phyloP scores from a whole-genome alignment of 2,797 vertebrate genomes.

The Hyperoplus immaculatus region DNA sequence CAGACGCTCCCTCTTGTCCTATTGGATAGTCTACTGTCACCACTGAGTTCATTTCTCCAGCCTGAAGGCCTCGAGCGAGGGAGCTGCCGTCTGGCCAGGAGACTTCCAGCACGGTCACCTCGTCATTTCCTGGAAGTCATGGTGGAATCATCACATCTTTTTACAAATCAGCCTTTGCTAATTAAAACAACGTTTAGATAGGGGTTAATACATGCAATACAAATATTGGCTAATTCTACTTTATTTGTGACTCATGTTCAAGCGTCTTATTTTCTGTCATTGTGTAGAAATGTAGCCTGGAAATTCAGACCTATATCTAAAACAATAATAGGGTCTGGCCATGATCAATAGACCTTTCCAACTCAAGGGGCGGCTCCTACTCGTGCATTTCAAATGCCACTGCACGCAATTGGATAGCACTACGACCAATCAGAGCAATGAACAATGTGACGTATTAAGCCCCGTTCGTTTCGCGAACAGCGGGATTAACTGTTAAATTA shows the following conservation, averaged over 20 bases:
- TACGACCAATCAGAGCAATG: too few species aligned
- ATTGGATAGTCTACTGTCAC: constrained; percentile 88
- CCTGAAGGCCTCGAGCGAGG: constrained; percentile 78
- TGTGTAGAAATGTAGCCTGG: too few species aligned
- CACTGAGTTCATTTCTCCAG: constrained; percentile 89
- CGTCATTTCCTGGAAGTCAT: constrained; percentile 84
- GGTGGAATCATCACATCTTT: background rate
- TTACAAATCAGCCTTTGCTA: background rate
- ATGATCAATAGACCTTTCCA: too few species aligned
- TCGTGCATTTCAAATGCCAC: too few species aligned
- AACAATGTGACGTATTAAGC: too few species aligned
- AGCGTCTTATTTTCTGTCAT: too few species aligned
- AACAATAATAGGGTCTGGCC: too few species aligned
- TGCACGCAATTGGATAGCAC: too few species aligned
- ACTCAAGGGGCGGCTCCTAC: too few species aligned
- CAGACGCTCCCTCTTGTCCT: constrained; percentile 49
- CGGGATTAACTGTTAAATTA: too few species aligned
- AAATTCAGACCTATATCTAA: too few species aligned
- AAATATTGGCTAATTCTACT: background rate
- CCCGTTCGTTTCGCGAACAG: too few species aligned
- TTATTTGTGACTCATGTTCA: background rate
- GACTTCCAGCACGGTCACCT: constrained; percentile 90
- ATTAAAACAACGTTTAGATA: background rate
- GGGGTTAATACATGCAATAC: background rate
- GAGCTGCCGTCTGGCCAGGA: constrained; percentile 89